Evolutionary conservation across 2,113 vertebrate species (phyloP).

Genomic region (Emydura subglobosa): DNA sequence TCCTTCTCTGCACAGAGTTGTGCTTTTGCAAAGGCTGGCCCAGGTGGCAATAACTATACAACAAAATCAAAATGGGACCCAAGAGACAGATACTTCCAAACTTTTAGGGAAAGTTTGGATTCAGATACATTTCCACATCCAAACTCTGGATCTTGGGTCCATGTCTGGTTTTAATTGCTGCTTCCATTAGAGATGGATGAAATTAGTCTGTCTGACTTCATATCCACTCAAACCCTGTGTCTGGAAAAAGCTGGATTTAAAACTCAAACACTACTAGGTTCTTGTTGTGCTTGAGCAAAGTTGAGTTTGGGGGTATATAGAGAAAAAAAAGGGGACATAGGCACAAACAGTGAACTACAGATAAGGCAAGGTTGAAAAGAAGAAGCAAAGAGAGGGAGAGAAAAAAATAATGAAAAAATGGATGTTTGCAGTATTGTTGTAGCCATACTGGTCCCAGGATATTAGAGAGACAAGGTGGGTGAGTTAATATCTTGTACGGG

Average conservation of each 20-base stretch:
- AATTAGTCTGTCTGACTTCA: not conserved
- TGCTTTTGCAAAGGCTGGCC: accelerated
- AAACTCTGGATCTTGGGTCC: not conserved
- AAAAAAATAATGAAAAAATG: not conserved
- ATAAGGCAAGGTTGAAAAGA: not conserved
- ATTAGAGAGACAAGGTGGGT: no score
- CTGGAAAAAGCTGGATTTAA: not conserved
- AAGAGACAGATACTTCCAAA: accelerated
- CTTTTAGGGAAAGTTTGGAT: not conserved
- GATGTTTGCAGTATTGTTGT: not conserved
- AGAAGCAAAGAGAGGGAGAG: not conserved
- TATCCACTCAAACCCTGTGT: accelerated
- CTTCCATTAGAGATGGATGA: not conserved
- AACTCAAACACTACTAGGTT: not conserved
- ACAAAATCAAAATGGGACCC: not conserved
- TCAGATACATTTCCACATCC: not conserved
- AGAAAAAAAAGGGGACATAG: accelerated
- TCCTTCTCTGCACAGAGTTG: not conserved
- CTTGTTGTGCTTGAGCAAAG: not conserved
- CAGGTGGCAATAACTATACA: not conserved
- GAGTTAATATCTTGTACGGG: no score
- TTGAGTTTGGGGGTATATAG: not conserved
- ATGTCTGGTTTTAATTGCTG: not conserved
- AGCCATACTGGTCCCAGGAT: no score
- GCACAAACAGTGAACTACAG: not conserved